A percentile compares a stretch with the other conserved stretches of the same genome.
phyloP scores from a whole-genome alignment of 2,888 invertebrate species.

The Sycophila texana region DNA sequence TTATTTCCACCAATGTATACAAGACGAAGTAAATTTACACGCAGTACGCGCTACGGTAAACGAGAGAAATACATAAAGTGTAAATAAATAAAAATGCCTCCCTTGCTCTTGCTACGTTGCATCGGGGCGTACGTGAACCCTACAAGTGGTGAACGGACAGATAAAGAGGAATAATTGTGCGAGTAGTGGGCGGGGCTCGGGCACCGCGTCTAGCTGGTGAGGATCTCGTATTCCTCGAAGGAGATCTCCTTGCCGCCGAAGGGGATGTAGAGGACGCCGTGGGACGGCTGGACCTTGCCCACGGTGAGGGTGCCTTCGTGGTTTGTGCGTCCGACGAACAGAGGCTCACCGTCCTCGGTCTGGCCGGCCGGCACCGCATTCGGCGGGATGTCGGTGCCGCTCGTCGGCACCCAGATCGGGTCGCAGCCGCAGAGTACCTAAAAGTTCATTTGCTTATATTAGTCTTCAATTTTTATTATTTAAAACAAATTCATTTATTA shows the following conservation, averaged over 20 bases:
- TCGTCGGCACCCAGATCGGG: constrained; percentile 78
- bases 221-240: constrained; percentile 89
- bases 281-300: constrained; percentile 91
- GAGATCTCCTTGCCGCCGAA: constrained; percentile 88
- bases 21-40: no score
- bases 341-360: constrained; percentile 86
- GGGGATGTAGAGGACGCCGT: constrained; percentile 89
- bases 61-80: no score
- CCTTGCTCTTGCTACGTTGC: background rate
- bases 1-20: no score
- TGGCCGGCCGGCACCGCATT: constrained; percentile 85
- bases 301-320: constrained; percentile 87
- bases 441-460: background rate
- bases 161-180: constrained; percentile 5
- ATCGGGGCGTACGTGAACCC: background rate
- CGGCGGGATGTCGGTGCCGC: constrained; percentile 82
- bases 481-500: no score
- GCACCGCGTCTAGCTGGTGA: constrained; percentile 67
- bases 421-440: constrained; percentile 74
- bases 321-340: constrained; percentile 86
- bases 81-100: background rate
- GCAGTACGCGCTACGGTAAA: no score
- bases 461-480: no score
- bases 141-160: background rate
- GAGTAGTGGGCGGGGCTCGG: background rate